These are phyloP conservation scores for Dermatemys mawii DNA, from an alignment of 2,113 vertebrate species.

Conservation along the genomic window DNA sequence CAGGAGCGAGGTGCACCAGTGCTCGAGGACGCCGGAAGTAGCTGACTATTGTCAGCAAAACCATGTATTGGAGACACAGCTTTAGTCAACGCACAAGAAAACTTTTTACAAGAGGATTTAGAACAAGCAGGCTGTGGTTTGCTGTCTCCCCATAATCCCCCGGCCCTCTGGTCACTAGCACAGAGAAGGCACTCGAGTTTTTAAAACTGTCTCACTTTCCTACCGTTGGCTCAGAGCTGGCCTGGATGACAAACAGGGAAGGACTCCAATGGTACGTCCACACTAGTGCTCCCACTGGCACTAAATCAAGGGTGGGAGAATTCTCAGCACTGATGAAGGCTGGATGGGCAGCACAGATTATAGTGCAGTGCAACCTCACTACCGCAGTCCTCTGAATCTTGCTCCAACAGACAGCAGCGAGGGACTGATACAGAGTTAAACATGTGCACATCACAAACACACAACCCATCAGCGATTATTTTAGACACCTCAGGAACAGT, in stretches of 20 bases:
- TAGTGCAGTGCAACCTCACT: accelerated
- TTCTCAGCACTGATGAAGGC: not conserved
- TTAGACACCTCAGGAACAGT: not conserved
- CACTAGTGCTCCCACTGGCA: not conserved
- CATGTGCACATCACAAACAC: not conserved
- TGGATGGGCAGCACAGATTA: accelerated
- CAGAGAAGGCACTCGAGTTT: accelerated
- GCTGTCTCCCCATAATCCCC: not conserved
- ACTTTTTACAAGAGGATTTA: not conserved
- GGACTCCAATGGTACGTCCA: not conserved
- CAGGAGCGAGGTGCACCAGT: not conserved
- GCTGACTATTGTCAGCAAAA: too few relatives aligned
- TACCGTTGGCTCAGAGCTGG: not conserved
- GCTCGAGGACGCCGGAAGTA: not conserved
- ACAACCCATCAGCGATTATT: too few relatives aligned
- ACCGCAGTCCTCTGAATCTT: not conserved
- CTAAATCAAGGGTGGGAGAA: not conserved
- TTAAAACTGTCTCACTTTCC: not conserved
- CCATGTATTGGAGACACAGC: too few relatives aligned
- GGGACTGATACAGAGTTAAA: not conserved
- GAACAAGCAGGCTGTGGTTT: not conserved
- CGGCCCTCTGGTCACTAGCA: accelerated
- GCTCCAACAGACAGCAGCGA: not conserved
- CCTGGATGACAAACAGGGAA: not conserved
- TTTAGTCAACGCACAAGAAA: not conserved